Conservation (phyloP, 1,140 invertebrate species). For the Zaprionus ghesquierei region DNA sequence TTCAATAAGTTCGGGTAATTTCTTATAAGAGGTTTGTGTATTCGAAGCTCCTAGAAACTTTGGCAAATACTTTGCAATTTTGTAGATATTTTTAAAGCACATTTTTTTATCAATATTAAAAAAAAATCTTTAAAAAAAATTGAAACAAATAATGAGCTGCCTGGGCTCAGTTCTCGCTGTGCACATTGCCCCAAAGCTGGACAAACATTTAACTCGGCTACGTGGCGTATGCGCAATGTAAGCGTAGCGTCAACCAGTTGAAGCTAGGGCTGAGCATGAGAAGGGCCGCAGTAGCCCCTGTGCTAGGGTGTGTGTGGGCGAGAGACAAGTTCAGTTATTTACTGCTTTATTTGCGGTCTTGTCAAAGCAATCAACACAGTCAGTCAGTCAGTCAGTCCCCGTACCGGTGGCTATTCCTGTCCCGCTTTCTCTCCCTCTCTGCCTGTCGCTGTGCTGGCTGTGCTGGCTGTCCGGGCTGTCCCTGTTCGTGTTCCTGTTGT, state of each 20-base stretch:
- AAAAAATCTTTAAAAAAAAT: no score
- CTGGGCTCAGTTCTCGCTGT: neutral
- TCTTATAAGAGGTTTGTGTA: no score
- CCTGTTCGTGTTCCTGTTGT: conserved; percentile 7
- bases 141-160: neutral
- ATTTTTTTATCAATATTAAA: no score
- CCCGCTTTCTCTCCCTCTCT: neutral
- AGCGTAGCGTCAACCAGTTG: conserved; percentile 6
- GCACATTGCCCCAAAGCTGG: conserved; percentile 9
- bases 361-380: conserved; percentile 76
- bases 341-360: conserved; percentile 77
- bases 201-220: conserved; percentile 3
- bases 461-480: conserved; percentile 5
- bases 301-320: neutral
- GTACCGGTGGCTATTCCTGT: neutral
- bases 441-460: neutral
- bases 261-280: neutral
- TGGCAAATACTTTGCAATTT: no score
- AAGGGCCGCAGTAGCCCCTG: no score
- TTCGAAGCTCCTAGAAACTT: no score
- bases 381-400: conserved; percentile 35
- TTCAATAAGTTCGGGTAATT: no score
- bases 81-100: no score
- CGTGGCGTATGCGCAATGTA: conserved; percentile 65
- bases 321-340: conserved; percentile 56